Conservation (phyloP, 2,113 vertebrate species). For the Catharus bicknelli region DNA sequence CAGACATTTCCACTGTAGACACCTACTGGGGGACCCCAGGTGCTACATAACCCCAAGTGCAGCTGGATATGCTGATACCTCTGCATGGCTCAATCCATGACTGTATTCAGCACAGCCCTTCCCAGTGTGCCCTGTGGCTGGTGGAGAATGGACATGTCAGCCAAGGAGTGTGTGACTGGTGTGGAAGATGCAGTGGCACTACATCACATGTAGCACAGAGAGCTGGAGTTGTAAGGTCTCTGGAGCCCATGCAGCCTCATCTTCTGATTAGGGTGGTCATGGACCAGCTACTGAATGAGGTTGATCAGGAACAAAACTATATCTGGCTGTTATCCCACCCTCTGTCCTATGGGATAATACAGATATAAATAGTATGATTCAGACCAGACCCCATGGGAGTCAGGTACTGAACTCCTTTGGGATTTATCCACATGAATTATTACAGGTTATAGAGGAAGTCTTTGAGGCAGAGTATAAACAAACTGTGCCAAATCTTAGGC, state of each 20-base stretch:
- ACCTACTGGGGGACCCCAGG: not conserved
- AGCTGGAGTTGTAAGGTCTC: not conserved
- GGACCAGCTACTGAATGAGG: not conserved
- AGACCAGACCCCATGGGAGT: not conserved
- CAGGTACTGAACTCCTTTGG: not conserved
- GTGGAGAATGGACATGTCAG: fast-evolving
- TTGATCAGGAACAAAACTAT: not conserved
- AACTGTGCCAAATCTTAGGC: not conserved
- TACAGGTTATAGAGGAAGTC: not conserved
- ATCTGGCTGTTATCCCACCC: not conserved
- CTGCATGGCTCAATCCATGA: not conserved
- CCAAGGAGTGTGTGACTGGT: not conserved
- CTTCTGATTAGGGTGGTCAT: not conserved
- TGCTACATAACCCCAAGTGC: no score
- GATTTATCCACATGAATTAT: not conserved
- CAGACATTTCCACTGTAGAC: not conserved
- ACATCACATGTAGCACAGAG: not conserved
- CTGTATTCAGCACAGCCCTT: not conserved
- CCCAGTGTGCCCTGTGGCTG: not conserved
- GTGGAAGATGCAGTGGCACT: not conserved
- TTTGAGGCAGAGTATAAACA: not conserved
- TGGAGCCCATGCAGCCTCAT: not conserved
- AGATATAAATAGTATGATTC: not conserved
- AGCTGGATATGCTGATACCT: no score
- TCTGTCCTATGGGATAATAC: not conserved